A percentile compares a stretch with the other conserved stretches of the same genome.
phyloP scores from a whole-genome alignment of 2,113 vertebrate species.

The Donacobius atricapilla region DNA sequence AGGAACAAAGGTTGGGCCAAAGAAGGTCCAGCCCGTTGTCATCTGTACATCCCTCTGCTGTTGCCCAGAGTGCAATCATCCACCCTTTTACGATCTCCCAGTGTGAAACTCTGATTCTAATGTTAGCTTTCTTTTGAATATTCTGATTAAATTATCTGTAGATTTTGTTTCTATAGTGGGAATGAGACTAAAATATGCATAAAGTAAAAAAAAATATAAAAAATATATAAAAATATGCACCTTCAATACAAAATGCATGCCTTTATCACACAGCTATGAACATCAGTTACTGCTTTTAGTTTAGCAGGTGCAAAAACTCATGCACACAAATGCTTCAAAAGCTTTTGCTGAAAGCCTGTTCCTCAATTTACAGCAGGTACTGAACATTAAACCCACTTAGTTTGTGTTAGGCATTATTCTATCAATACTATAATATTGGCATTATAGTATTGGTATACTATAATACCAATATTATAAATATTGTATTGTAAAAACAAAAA shows the following conservation, averaged over 20 bases:
- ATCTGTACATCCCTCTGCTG: background rate
- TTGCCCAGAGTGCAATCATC: background rate
- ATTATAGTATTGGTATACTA: background rate
- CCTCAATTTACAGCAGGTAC: background rate
- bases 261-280: background rate
- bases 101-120: background rate
- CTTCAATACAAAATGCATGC: background rate
- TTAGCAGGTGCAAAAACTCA: background rate
- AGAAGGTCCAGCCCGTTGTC: background rate
- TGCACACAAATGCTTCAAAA: background rate
- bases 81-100: background rate
- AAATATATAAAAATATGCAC: too few species aligned
- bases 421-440: background rate
- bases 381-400: background rate
- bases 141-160: background rate
- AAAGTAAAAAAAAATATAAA: background rate
- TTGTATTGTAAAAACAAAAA: background rate
- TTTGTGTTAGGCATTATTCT: background rate
- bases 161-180: background rate
- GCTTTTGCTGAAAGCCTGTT: background rate
- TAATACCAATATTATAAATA: background rate
- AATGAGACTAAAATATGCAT: background rate
- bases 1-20: background rate
- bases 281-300: background rate
- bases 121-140: background rate